Evolutionary conservation across 2,888 invertebrate species (phyloP).

Genomic region (Cataglyphis livida): DNA sequence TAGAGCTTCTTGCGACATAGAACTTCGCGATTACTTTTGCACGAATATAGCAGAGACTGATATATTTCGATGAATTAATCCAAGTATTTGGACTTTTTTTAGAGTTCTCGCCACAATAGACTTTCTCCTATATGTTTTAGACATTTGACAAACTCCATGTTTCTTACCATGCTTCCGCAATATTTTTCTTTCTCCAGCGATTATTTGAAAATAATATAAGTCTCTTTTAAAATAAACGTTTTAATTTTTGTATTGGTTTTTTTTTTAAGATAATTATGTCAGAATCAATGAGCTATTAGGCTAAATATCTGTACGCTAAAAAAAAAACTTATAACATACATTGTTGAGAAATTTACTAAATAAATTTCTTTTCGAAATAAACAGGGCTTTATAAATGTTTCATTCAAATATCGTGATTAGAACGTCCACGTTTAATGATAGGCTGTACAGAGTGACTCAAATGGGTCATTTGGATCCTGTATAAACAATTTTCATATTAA

Average conservation of each 20-base stretch:
- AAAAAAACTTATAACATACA: neutral
- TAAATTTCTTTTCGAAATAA: neutral
- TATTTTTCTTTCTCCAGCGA: neutral
- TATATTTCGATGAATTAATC: constrained; percentile 45
- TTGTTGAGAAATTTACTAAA: neutral
- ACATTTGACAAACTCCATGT: constrained; percentile 3
- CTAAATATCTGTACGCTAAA: neutral
- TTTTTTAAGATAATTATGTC: neutral
- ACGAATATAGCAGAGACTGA: constrained; percentile 43
- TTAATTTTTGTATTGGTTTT: neutral
- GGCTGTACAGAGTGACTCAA: no score
- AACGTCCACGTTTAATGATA: neutral
- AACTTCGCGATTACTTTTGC: constrained; percentile 57
- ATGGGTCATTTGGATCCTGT: no score
- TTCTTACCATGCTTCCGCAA: neutral
- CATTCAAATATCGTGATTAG: neutral
- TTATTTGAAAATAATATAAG: constrained; percentile 1
- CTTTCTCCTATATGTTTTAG: constrained; percentile 15
- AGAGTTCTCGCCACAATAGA: constrained; percentile 26
- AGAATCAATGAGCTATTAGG: neutral
- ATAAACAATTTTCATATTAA: neutral
- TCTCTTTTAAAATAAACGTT: neutral
- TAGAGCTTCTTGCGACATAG: constrained; percentile 52
- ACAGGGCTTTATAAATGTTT: neutral
- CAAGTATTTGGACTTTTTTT: constrained; percentile 27